Conservation (phyloP, 2,888 invertebrate species). For the Hetaerina titia region DNA sequence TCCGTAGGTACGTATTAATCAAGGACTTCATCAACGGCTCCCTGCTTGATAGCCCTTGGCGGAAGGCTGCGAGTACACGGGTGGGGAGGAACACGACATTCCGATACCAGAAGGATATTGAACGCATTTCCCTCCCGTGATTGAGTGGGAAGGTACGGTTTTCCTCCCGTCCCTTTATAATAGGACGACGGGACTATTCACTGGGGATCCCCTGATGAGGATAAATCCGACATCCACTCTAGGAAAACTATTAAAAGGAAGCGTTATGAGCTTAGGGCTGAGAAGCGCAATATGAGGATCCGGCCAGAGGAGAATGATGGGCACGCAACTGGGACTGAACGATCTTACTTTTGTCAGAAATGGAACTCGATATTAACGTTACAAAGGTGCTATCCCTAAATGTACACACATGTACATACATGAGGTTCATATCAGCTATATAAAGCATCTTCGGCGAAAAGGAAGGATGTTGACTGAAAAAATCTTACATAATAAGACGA, state of each 20-base stretch:
- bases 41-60: background rate
- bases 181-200: background rate
- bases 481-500: too few species aligned
- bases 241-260: background rate
- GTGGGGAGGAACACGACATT: background rate
- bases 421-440: too few species aligned
- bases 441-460: too few species aligned
- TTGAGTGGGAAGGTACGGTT: background rate
- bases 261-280: background rate
- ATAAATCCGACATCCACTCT: background rate
- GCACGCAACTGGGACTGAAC: too few species aligned
- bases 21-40: background rate
- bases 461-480: too few species aligned
- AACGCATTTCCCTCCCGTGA: background rate
- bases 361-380: too few species aligned
- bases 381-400: too few species aligned
- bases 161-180: background rate
- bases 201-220: background rate
- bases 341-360: too few species aligned
- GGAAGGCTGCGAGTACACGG: background rate
- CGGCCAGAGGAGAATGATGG: background rate
- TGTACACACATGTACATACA: too few species aligned
- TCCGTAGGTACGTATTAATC: background rate
- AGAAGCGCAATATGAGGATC: background rate
- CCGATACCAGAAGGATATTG: background rate